Evolutionary conservation across 2,113 vertebrate species (phyloP).

Genomic region (Ageneiosus marmoratus): DNA sequence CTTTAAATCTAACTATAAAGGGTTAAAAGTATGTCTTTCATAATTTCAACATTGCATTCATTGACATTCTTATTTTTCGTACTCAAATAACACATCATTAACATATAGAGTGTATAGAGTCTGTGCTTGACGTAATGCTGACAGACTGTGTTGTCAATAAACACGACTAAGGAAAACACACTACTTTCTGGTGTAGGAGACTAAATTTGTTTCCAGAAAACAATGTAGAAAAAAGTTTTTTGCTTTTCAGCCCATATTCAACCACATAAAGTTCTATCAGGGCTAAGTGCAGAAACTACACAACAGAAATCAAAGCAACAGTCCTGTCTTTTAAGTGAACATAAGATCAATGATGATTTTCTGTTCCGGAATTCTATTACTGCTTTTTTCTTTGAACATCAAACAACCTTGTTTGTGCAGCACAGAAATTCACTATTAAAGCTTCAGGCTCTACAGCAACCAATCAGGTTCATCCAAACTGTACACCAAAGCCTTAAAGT

Average conservation of each 20-base stretch:
- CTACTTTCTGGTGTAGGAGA: not conserved
- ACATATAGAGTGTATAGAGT: not conserved
- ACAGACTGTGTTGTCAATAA: not conserved
- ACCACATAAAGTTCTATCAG: not conserved
- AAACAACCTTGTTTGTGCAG: constrained; percentile 14
- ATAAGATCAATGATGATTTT: constrained; percentile 18
- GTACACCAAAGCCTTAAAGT: not conserved
- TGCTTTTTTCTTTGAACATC: constrained; percentile 20
- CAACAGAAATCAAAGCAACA: constrained; percentile 7
- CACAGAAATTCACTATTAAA: constrained; percentile 1
- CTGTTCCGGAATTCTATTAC: constrained; percentile 13
- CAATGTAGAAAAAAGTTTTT: not conserved
- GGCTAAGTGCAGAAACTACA: not conserved
- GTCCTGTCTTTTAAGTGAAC: constrained; percentile 19
- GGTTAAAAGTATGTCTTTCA: not conserved
- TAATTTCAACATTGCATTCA: not conserved
- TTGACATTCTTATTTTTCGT: not conserved
- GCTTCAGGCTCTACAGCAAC: not conserved
- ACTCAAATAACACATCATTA: constrained; percentile 5
- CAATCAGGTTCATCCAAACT: constrained; percentile 30
- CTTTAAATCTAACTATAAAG: not conserved
- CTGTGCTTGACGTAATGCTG: not conserved
- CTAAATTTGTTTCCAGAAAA: not conserved
- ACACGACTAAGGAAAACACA: not conserved
- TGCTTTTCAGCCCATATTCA: not conserved